Percentiles rank a stretch among this genome's conserved stretches.
phyloP scores from a whole-genome alignment of 2,797 vertebrate genomes.

The Poeciliopsis gracilis region DNA sequence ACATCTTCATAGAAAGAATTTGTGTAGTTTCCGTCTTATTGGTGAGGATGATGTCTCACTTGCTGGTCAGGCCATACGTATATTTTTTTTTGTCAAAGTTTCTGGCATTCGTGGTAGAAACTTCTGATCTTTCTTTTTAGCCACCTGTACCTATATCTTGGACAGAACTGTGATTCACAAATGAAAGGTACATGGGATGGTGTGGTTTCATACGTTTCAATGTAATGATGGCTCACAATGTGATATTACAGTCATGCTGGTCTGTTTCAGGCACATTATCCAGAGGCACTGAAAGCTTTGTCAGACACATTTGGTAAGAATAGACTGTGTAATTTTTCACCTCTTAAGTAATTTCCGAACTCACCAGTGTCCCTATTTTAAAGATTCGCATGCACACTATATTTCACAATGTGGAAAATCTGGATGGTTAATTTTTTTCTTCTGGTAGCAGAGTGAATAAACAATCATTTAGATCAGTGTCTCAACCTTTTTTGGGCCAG shows the following conservation, averaged over 20 bases:
- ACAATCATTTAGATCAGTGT: neutral
- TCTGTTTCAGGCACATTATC: neutral
- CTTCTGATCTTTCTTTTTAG: neutral
- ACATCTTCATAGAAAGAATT: too few relatives aligned
- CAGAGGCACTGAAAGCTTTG: neutral
- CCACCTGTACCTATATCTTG: neutral
- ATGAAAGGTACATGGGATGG: neutral
- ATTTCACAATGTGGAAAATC: neutral
- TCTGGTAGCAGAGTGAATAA: neutral
- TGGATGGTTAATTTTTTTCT: neutral
- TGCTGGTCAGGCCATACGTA: too few relatives aligned
- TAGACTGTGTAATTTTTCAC: neutral
- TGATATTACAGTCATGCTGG: neutral
- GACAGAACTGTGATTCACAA: neutral
- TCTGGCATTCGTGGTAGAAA: neutral
- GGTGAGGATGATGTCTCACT: too few relatives aligned
- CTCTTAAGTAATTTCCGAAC: neutral
- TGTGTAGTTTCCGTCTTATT: too few relatives aligned
- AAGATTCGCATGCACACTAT: neutral
- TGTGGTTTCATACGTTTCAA: neutral
- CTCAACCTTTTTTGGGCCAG: too few relatives aligned
- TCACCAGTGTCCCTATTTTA: neutral
- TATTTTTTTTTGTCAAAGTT: too few relatives aligned
- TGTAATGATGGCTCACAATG: neutral
- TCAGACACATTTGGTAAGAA: neutral